Evolutionary conservation across 2,113 vertebrate genomes (phyloP), one percentile per base, ranked within the genome.

Genomic region (Arizona elegans): DNA sequence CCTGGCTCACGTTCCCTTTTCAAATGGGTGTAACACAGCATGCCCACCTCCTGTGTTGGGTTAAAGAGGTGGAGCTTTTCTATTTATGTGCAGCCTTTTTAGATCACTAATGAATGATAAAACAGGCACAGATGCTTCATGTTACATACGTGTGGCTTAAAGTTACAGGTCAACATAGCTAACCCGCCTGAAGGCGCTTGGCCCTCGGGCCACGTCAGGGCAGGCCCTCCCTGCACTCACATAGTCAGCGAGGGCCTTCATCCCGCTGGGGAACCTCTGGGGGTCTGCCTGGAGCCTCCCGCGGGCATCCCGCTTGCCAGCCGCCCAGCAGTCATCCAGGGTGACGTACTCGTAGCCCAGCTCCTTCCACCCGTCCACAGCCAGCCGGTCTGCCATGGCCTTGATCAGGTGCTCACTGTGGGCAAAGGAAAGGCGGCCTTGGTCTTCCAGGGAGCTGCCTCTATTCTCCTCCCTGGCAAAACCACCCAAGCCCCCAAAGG

Each of bases 321-420:
- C 65, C 21, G 90, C 55, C 96, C 96, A 96, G 92, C 96, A 96
- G 29, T 96, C 96, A 54, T 96, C 96, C 55, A 96, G 94, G 92
- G 92, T 96, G 24, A 96, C 17, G 13, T 96, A 96, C 10, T 94
- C 50, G 52, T 96, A 96, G 19, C 96, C 96, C 19, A 96, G 92
- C 5, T 94, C 75, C 43, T 93, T 91, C 96, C 96, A 96, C 17
- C 96, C 96, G 15, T 96, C 93, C 6, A 87, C 87, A 7, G 90
- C 96, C 85, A 96, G 47, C 55, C 91, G 87, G 93, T 96, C 96
- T 1, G 95, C 96, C 92, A 96, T 96, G 2, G 55, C 23, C 89
- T 91, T 95, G 38, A 96, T 94, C 89, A 96, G 86, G 29, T 55
- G 5, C 81, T 96, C 96, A 50, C 96, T 96, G 91, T 54, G 11